A percentile compares a stretch with the other conserved stretches of the same genome.
Evolutionary conservation across 2,797 vertebrate genomes (phyloP).

Genomic region (Gymnothorax reevesii): DNA sequence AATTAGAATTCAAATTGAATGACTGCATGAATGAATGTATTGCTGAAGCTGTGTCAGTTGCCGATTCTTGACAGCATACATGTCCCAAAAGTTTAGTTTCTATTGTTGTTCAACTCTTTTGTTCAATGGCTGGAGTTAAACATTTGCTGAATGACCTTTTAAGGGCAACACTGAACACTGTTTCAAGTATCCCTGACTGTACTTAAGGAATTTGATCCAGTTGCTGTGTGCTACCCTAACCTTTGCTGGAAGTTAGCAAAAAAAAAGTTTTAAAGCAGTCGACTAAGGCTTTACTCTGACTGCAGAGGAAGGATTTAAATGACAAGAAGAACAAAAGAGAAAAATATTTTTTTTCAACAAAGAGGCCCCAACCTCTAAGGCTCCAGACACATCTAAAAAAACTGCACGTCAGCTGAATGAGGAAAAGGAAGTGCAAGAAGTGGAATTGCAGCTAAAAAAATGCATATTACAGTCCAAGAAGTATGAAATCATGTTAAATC

Average conservation of each 20-base stretch:
- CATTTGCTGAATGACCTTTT: constrained; percentile 67
- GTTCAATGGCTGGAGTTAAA: constrained; percentile 37
- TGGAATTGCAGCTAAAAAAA: neutral
- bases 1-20: neutral
- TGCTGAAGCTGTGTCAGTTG: neutral
- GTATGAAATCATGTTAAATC: neutral
- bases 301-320: constrained; percentile 3
- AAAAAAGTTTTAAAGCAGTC: constrained; percentile 2
- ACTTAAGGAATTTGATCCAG: constrained; percentile 24
- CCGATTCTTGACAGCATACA: neutral
- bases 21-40: neutral
- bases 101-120: constrained; percentile 49
- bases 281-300: neutral
- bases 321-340: neutral
- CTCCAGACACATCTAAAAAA: neutral
- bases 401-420: neutral
- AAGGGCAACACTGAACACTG: constrained; percentile 34
- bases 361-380: neutral
- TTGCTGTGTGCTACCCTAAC: constrained; percentile 15
- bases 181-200: constrained; percentile 43
- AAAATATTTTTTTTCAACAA: neutral
- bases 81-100: constrained; percentile 26
- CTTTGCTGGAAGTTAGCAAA: constrained; percentile 5
- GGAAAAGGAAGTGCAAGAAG: neutral
- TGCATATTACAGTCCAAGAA: neutral